Base-by-base conservation (phyloP, 2,888 invertebrate genomes). In the Penaeus monodon region DNA sequence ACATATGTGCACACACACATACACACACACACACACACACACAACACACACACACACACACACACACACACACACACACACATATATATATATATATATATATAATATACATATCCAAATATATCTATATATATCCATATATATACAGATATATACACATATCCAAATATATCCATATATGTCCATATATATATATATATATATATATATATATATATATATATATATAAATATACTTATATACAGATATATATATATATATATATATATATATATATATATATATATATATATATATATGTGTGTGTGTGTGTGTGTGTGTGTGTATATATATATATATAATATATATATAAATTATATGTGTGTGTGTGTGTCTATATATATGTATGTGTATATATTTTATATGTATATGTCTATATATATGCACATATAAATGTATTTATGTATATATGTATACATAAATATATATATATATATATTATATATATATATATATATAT, bases 101-200 rank as follows among this genome's bases (percentile, higher is more conserved):
- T 68, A 68, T 8, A n/a, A 68, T 68, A 68, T 68, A 20, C 12
- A 20, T 68, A 20, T 68, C 1, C 12, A 14, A 10, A 2, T 68
- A 20, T 68, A 68, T 68, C 6, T 68, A 68, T 68, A 22, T 8
- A 68, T 68, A 68, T 68, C 17, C 24, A 70, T 70, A 22, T 70
- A 70, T 70, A 70, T 70, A 70, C 27, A 68, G 24, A 68, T 68
- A 68, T 8, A 68, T 68, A 68, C 12, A 20, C 12, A 20, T 68
- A 20, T 68, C 1, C 12, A 14, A 10, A 2, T 68, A 20, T 68
- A 68, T 68, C 6, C 12, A 68, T 68, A 22, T 8, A 68, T 68
- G 12, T 68, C 17, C 24, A 70, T 70, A 22, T 70, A 70, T 70
- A 70, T 70, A 70, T 70, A 22, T 70, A 70, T 70, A 70, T 70